Base-by-base conservation (phyloP, 1,140 invertebrate species). In the Globodera ellingtonae region DNA sequence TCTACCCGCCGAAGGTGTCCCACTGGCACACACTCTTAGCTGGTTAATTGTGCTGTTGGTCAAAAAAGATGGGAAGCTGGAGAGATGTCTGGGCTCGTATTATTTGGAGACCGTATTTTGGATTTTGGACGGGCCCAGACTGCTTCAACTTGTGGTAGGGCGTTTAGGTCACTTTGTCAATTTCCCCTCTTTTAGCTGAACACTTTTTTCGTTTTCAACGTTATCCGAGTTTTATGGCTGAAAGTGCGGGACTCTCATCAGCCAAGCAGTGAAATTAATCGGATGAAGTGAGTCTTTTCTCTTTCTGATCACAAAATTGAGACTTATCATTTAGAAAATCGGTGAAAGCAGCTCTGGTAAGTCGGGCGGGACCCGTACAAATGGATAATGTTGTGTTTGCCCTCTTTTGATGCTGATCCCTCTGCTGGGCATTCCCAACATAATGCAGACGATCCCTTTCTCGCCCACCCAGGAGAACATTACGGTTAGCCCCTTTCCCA, bases 381-480 rank as follows among this genome's bases (percentile, higher is more conserved):
- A 35, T 35, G 35, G 35, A 35, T 35, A 35, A 35, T 35, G 35
- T 35, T 35, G 35, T 3, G 35, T 35, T 35, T 35, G 35, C 3
- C 35, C 35, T 35, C 1, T 35, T 35, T 35, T 35, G 72, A 89
- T 89, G 89, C 72, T 89, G 8, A 86, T 89, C 46, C 88, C 88
- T 6, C 79, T 89, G 35, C 80, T 89, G 6, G 87, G 81, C 52
- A 86, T 89, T 67, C 89, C 88, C 4, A 89, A 89, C 82, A 89
- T 89, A 24, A 88, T 89, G 87, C 87, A 89, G 62, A 89, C 88
- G 5, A 89, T 89, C 59, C 87, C 88, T 13, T 89, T 89, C 52
- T 83, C 84, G 48, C 88, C 88, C 15, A 89, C 88, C 56, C 84
- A 87, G n/a, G 86, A 89, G 52, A 89, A 89, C 80, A 89, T 89